Percentiles rank a stretch among this genome's conserved stretches.
These are phyloP conservation scores for Amblyjoppa fuscipennis DNA, from an alignment of 2,888 invertebrate genomes.

Conservation along the genomic window DNA sequence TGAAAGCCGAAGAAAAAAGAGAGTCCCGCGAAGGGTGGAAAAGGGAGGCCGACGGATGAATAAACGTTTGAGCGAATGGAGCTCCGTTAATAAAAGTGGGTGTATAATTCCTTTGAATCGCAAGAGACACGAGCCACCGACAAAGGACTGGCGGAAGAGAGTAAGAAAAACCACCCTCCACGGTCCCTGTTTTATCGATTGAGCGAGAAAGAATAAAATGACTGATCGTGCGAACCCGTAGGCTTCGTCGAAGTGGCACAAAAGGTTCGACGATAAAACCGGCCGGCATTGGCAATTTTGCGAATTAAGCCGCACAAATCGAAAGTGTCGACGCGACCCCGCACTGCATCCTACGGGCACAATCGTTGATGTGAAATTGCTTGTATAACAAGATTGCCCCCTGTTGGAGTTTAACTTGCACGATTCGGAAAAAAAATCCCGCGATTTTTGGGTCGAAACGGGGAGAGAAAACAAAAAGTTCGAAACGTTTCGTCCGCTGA, in stretches of 20 bases:
- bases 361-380: neutral
- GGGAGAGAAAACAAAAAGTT: neutral
- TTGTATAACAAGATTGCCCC: neutral
- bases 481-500: neutral
- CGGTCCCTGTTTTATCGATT: neutral
- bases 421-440: neutral
- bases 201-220: conserved; percentile 51
- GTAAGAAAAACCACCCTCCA: conserved; percentile 26
- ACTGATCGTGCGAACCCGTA: conserved; percentile 10
- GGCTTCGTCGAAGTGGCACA: conserved; percentile 51
- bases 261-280: conserved; percentile 14
- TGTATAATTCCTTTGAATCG: conserved; percentile 54
- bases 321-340: conserved; percentile 4
- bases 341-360: neutral
- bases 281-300: conserved; percentile 30
- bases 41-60: conserved; percentile 9
- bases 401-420: neutral
- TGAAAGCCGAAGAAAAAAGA: conserved; percentile 17
- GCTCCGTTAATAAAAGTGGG: conserved; percentile 56
- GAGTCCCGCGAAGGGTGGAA: conserved; percentile 15
- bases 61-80: conserved; percentile 44
- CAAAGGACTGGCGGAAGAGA: conserved; percentile 38
- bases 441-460: neutral
- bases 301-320: conserved; percentile 2
- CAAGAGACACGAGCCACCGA: conserved; percentile 38